These are phyloP conservation scores for Vanessa tameamea DNA, from an alignment of 1,140 invertebrate species.

Conservation along the genomic window DNA sequence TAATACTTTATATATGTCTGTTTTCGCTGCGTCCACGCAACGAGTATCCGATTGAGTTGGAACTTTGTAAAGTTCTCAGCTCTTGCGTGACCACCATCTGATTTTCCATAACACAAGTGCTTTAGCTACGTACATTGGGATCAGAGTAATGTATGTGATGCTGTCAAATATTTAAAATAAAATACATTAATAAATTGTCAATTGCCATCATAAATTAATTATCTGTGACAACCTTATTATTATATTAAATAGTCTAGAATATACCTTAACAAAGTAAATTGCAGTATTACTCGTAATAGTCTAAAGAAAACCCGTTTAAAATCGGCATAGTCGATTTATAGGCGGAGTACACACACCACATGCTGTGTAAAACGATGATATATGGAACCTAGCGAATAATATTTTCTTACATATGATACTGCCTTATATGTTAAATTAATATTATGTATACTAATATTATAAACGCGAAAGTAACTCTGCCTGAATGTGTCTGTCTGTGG, in stretches of 20 bases:
- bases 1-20: no score
- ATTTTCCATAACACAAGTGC: no score
- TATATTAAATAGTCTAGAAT: neutral
- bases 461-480: neutral
- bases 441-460: neutral
- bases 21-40: no score
- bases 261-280: neutral
- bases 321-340: conserved; percentile 8
- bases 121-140: no score
- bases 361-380: neutral
- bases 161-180: neutral
- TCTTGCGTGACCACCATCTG: no score
- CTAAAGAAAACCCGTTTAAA: conserved; percentile 1
- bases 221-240: neutral
- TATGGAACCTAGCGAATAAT: neutral
- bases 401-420: neutral
- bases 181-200: neutral
- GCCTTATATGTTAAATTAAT: neutral
- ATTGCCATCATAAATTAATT: neutral
- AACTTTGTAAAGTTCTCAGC: no score
- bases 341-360: neutral
- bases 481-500: no score
- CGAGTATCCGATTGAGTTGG: no score
- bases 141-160: no score
- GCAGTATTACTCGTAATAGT: conserved; percentile 2